Base-by-base conservation (phyloP, 2,113 vertebrate genomes). In the Oreochromis tanganicae region DNA sequence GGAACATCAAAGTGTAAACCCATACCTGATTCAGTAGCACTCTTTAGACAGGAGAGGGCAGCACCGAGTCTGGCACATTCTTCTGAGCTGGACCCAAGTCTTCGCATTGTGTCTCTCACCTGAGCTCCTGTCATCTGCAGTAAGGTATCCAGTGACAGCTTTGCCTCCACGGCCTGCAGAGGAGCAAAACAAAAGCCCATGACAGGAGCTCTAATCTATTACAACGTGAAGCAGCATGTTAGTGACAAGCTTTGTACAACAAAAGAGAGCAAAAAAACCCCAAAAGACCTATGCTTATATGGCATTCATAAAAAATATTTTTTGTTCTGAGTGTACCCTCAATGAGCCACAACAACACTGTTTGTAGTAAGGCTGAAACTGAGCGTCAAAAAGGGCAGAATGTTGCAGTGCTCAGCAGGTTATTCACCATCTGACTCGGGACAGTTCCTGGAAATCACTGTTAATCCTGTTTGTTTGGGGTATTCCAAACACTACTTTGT, bases 111-210 rank as follows among this genome's bases (percentile, higher is more conserved):
- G 78, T 99, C 98, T 87, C 97, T 97, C 81, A 98, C 97, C 96
- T 98, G 98, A 36, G 96, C 95, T 80, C 97, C 95, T 2, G 98
- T 97, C 98, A 99, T 99, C 93, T 98, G 98, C 93, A 99, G 97
- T 95, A 99, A 97, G 94, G 97, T 97, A 95, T 99, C 99, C 92
- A 99, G 96, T 24, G 98, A 98, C 82, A 99, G 94, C 94, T 98
- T 97, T 13, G 95, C 95, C 73, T 97, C 97, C 86, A 99, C 97
- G 55, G 97, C 97, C 98, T 99, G 95, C 81, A 87, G 59, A 85
- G 21, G 27, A 89, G 24, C 3, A 68, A 55, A 2, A 10, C 10
- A 59, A 54, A 68, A 52, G 61, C 5, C 61, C 24, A 54, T 27
- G 11, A 43, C 9, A 43, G 17, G 4, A 9, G 10, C 6, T 82